These are phyloP conservation scores for Hypselothyrea guttata DNA, from an alignment of 2,888 invertebrate genomes.

Conservation along the genomic window DNA sequence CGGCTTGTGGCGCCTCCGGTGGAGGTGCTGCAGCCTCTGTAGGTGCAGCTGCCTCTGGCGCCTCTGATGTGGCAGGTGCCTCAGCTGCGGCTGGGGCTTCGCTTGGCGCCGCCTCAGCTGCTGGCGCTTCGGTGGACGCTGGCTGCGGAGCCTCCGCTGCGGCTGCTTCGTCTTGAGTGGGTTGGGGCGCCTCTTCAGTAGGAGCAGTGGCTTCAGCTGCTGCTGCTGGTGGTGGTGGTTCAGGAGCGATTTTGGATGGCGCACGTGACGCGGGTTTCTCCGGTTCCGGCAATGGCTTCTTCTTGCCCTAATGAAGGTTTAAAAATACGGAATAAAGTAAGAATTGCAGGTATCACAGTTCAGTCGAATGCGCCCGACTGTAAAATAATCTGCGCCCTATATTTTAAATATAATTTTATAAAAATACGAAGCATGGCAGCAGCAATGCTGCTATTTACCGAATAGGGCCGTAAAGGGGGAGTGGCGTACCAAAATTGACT, in stretches of 20 bases:
- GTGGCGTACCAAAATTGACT: too few species aligned
- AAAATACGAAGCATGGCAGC: too few species aligned
- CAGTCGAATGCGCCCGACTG: too few species aligned
- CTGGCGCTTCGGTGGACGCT: slow-evolving; percentile 3
- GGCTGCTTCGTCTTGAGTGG: slow-evolving; percentile 1
- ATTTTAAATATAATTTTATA: too few species aligned
- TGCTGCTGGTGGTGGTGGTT: too few species aligned
- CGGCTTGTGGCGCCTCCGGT: too few species aligned
- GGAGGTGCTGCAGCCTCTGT: not conserved
- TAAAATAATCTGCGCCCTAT: too few species aligned
- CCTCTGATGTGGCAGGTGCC: not conserved
- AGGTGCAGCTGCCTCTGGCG: not conserved
- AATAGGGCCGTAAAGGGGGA: too few species aligned
- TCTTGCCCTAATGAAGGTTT: not conserved
- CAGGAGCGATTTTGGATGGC: not conserved
- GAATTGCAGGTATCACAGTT: too few species aligned
- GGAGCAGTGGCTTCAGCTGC: slow-evolving; percentile 6
- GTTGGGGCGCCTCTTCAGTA: not conserved
- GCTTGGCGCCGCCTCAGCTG: not conserved
- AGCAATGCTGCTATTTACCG: too few species aligned
- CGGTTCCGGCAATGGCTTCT: not conserved
- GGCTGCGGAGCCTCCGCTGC: slow-evolving; percentile 1
- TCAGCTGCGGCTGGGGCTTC: not conserved
- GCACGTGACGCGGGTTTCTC: not conserved
- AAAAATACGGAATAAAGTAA: not conserved